Evolutionary conservation across 1,140 invertebrate species (phyloP).

Genomic region (Camponotus floridanus): DNA sequence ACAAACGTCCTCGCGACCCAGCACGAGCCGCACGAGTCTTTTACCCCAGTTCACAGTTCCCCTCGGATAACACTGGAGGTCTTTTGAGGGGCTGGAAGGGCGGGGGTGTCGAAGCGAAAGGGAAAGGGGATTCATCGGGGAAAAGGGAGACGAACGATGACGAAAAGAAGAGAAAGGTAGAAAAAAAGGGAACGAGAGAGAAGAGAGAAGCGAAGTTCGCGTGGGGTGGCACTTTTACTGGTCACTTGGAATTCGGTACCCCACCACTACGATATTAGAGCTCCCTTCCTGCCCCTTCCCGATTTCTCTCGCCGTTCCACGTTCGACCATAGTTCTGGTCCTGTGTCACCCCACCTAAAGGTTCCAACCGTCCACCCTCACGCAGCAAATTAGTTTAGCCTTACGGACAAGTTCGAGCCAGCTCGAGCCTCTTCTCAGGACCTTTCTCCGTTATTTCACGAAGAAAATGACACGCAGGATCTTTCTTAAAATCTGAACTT

Average conservation of each 20-base stretch:
- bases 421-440: conserved; percentile 64
- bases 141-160: conserved; percentile 29
- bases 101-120: conserved; percentile 52
- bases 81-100: conserved; percentile 59
- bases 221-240: conserved; percentile 72
- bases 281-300: conserved; percentile 9
- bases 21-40: conserved; percentile 75
- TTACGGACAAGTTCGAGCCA: conserved; percentile 71
- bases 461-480: conserved; percentile 67
- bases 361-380: conserved; percentile 65
- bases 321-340: conserved; percentile 58
- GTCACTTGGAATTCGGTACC: conserved; percentile 82
- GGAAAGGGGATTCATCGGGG: conserved; percentile 47
- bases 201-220: conserved; percentile 51
- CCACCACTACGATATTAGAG: conserved; percentile 56
- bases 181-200: conserved; percentile 47
- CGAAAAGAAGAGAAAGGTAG: conserved; percentile 61
- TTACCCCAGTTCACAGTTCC: conserved; percentile 83
- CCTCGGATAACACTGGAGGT: conserved; percentile 49
- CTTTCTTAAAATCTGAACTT: conserved; percentile 60
- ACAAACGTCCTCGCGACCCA: conserved; percentile 69
- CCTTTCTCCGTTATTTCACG: conserved; percentile 62
- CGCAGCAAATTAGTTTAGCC: conserved; percentile 78
- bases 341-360: conserved; percentile 69
- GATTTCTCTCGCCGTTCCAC: conserved; percentile 8